These are phyloP conservation scores for Parnassius mnemosyne DNA, from an alignment of 2,888 invertebrate species.

Conservation along the genomic window DNA sequence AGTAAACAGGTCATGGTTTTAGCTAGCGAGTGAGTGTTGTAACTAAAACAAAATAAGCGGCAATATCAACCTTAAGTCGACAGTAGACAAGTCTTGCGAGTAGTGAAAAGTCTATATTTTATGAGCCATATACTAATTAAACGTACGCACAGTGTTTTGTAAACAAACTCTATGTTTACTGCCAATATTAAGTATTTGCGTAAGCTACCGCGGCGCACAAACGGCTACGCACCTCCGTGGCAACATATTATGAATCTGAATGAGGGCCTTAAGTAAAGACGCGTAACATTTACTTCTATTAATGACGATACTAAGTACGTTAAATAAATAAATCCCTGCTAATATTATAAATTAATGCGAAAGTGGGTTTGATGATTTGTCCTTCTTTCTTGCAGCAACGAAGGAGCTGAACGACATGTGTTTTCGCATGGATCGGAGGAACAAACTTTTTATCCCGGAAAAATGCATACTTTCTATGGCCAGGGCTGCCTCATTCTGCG, in stretches of 20 bases:
- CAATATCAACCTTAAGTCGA: neutral
- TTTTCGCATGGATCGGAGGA: too few species aligned
- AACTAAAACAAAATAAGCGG: too few species aligned
- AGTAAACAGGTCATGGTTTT: constrained; percentile 6
- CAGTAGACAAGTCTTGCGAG: neutral
- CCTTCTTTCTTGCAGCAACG: too few species aligned
- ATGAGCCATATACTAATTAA: constrained; percentile 13
- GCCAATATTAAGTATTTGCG: constrained; percentile 29
- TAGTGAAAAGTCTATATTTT: constrained; percentile 2
- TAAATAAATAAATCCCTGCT: too few species aligned
- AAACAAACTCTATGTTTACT: constrained; percentile 23
- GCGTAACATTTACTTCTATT: too few species aligned
- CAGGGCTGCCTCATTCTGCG: too few species aligned
- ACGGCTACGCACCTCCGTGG: neutral
- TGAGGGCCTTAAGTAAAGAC: neutral
- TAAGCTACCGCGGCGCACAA: constrained; percentile 23
- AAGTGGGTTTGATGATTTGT: too few species aligned
- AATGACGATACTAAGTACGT: too few species aligned
- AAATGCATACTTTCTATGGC: too few species aligned
- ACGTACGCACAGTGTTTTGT: constrained; percentile 9
- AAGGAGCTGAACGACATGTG: too few species aligned
- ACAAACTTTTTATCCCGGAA: too few species aligned
- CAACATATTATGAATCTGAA: neutral
- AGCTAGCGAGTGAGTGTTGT: neutral
- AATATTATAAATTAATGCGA: too few species aligned